Percentiles rank a stretch among this genome's conserved stretches.
These are phyloP conservation scores for Semaprochilodus insignis DNA, from an alignment of 2,797 vertebrate species.

Conservation along the genomic window DNA sequence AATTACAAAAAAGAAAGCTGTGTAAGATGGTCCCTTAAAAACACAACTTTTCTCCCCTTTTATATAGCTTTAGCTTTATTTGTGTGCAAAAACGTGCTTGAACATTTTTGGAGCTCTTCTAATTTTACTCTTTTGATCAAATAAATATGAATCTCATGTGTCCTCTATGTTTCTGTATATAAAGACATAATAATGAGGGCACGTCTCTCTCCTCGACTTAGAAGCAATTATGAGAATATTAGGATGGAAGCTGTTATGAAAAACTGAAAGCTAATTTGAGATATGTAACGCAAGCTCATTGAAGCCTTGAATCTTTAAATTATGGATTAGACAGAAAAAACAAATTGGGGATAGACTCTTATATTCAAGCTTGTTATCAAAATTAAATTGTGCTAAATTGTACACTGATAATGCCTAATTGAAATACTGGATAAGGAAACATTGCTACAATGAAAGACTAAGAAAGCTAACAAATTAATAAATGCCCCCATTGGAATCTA, in stretches of 20 bases:
- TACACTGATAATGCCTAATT: conserved; percentile 6
- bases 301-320: not conserved
- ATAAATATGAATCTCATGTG: not conserved
- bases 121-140: not conserved
- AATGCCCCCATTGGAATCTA: conserved; percentile 24
- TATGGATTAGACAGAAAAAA: not conserved
- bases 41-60: conserved; percentile 74
- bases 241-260: not conserved
- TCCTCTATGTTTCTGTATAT: not conserved
- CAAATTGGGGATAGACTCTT: no score
- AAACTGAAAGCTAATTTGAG: conserved; percentile 4
- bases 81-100: conserved; percentile 1
- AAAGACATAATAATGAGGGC: not conserved
- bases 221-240: not conserved
- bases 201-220: not conserved
- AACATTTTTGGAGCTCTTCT: conserved; percentile 25
- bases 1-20: conserved; percentile 88
- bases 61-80: conserved; percentile 34
- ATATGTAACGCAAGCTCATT: not conserved
- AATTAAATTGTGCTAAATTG: not conserved
- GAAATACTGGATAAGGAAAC: not conserved
- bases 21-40: conserved; percentile 78
- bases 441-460: not conserved
- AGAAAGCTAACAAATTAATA: conserved; percentile 25
- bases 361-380: not conserved